Percentiles rank a stretch among this genome's conserved stretches.
Conservation (phyloP, 2,888 invertebrate species). For the Acrobasis repandana region DNA sequence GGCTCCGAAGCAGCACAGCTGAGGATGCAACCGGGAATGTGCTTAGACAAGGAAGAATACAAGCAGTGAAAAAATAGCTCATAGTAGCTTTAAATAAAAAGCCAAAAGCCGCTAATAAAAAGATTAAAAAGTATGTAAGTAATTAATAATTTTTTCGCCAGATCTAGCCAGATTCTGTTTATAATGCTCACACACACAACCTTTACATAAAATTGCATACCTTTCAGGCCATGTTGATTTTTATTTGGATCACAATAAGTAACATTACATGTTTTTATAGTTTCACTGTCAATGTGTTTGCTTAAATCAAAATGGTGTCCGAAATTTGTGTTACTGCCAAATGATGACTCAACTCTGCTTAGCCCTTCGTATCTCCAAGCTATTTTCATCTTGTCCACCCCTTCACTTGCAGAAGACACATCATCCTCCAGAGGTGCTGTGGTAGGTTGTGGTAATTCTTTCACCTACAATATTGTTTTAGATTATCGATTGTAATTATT, state of each 20-base stretch:
- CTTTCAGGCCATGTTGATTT: constrained; percentile 38
- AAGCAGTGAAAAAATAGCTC: no score
- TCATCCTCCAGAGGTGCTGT: constrained; percentile 69
- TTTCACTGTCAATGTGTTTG: constrained; percentile 85
- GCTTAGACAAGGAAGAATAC: no score
- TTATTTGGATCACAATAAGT: constrained; percentile 76
- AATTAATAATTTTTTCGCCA: no score
- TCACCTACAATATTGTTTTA: constrained; percentile 68
- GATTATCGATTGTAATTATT: neutral
- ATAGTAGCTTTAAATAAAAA: no score
- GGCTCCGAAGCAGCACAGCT: no score
- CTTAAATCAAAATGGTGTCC: constrained; percentile 93
- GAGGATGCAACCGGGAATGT: no score
- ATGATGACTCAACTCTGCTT: constrained; percentile 82
- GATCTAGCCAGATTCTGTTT: no score
- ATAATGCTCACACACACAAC: no score
- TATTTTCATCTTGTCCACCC: constrained; percentile 88
- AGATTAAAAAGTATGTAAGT: no score
- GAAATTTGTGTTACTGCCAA: constrained; percentile 78
- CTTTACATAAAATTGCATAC: constrained; percentile 33
- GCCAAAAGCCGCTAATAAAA: no score
- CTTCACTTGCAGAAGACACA: constrained; percentile 42
- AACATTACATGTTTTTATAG: constrained; percentile 82
- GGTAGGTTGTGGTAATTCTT: constrained; percentile 79
- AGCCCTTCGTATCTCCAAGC: constrained; percentile 95